Percentiles rank a stretch among this genome's conserved stretches.
phyloP scores from a whole-genome alignment of 1,140 invertebrate species.

The Lasaia peninsularis region DNA sequence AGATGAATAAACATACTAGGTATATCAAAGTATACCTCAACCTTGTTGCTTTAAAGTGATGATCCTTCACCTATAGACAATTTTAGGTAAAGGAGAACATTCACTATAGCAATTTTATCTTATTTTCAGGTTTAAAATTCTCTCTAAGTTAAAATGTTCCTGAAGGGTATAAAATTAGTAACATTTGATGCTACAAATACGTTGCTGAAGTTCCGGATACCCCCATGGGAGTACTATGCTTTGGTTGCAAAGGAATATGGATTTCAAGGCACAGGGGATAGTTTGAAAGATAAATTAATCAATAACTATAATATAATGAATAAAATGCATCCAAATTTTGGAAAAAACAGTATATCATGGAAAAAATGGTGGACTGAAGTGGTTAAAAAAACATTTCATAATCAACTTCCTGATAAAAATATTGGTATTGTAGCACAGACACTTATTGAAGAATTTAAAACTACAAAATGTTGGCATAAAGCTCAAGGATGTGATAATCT shows the following conservation, averaged over 20 bases:
- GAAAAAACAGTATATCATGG: conserved; percentile 83
- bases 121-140: background rate
- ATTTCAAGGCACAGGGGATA: conserved; percentile 78
- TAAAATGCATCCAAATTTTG: conserved; percentile 88
- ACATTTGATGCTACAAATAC: conserved; percentile 95
- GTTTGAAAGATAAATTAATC: conserved; percentile 82
- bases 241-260: conserved; percentile 84
- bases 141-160: background rate
- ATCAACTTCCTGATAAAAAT: conserved; percentile 45
- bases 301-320: conserved; percentile 80
- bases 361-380: conserved; percentile 89
- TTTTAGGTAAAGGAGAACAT: too few species aligned
- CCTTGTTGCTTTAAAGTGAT: too few species aligned
- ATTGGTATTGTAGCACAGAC: conserved; percentile 76
- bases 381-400: conserved; percentile 81
- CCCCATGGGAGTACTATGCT: conserved; percentile 86
- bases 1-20: too few species aligned
- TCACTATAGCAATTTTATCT: too few species aligned
- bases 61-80: too few species aligned
- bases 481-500: conserved; percentile 81
- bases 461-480: conserved; percentile 83
- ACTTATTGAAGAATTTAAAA: conserved; percentile 83
- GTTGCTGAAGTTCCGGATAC: conserved; percentile 83
- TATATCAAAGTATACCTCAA: too few species aligned
- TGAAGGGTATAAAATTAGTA: conserved; percentile 77